Percentiles rank a stretch among this genome's conserved stretches.
These are phyloP conservation scores for Cranoglanis bouderius DNA, from an alignment of 2,113 vertebrate species.

Conservation along the genomic window DNA sequence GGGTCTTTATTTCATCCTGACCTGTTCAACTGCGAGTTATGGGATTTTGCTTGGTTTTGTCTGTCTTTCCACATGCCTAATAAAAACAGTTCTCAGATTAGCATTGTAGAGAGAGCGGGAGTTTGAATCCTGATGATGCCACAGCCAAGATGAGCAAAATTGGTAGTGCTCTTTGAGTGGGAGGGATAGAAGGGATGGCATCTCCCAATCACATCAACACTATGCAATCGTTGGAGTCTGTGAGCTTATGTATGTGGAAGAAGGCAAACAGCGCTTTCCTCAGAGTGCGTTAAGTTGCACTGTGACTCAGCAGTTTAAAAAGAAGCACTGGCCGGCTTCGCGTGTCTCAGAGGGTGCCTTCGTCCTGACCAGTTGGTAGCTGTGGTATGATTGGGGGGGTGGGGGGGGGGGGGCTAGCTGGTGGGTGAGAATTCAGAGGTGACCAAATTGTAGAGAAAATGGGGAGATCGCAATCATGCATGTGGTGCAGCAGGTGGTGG, in stretches of 20 bases:
- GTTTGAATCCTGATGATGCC: neutral
- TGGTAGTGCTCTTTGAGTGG: neutral
- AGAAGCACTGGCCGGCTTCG: too few relatives aligned
- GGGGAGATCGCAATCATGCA: too few relatives aligned
- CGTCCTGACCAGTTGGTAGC: neutral
- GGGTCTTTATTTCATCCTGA: neutral
- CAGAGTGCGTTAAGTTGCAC: too few relatives aligned
- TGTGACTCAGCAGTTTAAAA: too few relatives aligned
- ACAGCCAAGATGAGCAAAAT: neutral
- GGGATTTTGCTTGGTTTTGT: neutral
- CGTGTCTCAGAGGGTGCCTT: neutral
- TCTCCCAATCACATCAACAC: neutral
- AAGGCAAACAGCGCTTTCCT: too few relatives aligned
- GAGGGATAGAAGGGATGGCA: neutral
- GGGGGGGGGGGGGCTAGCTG: too few relatives aligned
- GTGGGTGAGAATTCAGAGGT: neutral
- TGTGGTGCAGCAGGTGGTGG: neutral
- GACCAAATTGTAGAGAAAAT: neutral
- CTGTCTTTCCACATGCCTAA: neutral
- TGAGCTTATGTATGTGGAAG: neutral
- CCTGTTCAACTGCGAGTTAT: neutral
- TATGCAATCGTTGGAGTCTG: neutral
- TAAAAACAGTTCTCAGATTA: neutral
- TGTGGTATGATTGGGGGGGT: neutral
- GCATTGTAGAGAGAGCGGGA: neutral